Base-by-base conservation (phyloP, 2,888 invertebrate species). In the Lepidocyrtinus sp. region DNA sequence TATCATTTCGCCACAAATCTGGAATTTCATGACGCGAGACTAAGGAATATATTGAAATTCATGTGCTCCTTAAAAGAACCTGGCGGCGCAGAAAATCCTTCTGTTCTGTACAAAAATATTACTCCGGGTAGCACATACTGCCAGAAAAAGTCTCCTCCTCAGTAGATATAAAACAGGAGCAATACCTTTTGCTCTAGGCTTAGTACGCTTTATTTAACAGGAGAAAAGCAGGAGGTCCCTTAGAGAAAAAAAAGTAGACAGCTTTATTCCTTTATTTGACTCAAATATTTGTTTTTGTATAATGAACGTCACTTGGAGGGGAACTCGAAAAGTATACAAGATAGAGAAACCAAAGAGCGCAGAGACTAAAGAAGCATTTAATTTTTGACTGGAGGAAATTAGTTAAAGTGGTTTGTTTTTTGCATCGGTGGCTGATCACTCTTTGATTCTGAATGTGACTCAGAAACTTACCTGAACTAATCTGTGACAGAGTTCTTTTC, bases 31-130 rank as follows among this genome's bases (percentile, higher is more conserved):
- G 50, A 50, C 12, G 50, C 50, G 50, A 12, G 50, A 50, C 2
- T 17, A 50, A 12, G 50, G 64, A 63, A 36, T 64, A 64, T 27
- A 50, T 21, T 74, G 26, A 74, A 73, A 73, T 62, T 68, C 21
- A 50, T 64, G 9, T 62, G 25, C 45, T 26, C 59, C 19, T 21
- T 62, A 46, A 68, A 25, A 62, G 68, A 62, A 67, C n/a, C 68
- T 68, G 68, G 68, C 64, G 75, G 69, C 46, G 75, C 75, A 69
- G 63, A 27, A 75, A 75, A 75, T 67, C 65, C 45, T 59, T 36
- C 24, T 9, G 17, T 74, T 65, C 55, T 46, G 59, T 15, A 65
- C 55, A 26, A 65, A 15, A 25, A 65, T 55, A 59, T 45, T 50
- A 25, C 55, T 22, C 64, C 55, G 5, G n/a, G n/a, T n/a, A n/a